Conservation (phyloP, 2,113 vertebrate species). For the Oryzias javanicus region DNA sequence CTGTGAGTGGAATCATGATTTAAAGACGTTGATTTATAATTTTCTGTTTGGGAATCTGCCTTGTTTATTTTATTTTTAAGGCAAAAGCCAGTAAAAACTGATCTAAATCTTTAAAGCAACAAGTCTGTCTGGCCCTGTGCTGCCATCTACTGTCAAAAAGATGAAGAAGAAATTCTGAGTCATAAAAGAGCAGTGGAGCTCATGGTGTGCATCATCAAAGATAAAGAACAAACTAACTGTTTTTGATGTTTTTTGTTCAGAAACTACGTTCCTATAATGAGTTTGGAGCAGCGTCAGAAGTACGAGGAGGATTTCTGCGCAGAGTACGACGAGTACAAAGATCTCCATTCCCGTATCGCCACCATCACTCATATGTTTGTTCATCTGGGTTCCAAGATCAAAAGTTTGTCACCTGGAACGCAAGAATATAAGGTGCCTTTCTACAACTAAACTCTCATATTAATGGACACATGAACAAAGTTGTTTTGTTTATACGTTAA, state of each 20-base stretch:
- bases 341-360: slow-evolving; percentile 77
- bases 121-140: slow-evolving; percentile 4
- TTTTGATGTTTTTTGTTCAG: slow-evolving; percentile 50
- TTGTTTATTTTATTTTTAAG: background rate
- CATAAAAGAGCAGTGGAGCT: background rate
- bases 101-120: too few relatives aligned
- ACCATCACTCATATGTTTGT: slow-evolving; percentile 79
- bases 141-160: slow-evolving; percentile 49
- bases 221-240: too few relatives aligned
- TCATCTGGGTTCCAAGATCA: slow-evolving; percentile 83
- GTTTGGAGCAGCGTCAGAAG: slow-evolving; percentile 72
- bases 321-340: slow-evolving; percentile 80
- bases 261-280: slow-evolving; percentile 65
- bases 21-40: slow-evolving; percentile 3
- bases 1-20: slow-evolving; percentile 58
- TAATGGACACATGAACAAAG: too few relatives aligned
- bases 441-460: too few relatives aligned
- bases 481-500: too few relatives aligned
- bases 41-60: background rate
- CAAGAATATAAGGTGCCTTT: slow-evolving; percentile 77
- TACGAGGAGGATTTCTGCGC: slow-evolving; percentile 82
- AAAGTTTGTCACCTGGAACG: slow-evolving; percentile 76
- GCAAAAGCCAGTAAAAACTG: background rate
- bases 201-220: background rate
- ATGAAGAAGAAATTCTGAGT: background rate